Conservation (phyloP, 1,140 invertebrate species). For the Maniola jurtina region DNA sequence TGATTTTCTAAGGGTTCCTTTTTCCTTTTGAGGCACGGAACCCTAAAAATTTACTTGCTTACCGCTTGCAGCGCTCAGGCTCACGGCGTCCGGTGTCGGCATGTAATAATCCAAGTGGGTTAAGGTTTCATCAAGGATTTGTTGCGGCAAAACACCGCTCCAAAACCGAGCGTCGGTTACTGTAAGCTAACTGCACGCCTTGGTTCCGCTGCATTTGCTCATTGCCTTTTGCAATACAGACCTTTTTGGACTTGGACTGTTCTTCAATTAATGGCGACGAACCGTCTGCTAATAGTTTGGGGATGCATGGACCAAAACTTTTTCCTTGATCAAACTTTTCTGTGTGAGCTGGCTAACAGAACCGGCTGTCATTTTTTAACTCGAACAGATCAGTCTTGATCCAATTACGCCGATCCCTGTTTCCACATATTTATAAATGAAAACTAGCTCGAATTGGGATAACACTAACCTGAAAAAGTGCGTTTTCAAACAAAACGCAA, state of each 20-base stretch:
- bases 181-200: conserved; percentile 70
- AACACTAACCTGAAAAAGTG: too few species aligned
- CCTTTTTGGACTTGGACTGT: conserved; percentile 38
- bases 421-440: too few species aligned
- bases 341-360: too few species aligned
- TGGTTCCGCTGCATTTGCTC: conserved; percentile 71
- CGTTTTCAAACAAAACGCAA: too few species aligned
- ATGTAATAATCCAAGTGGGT: conserved; percentile 78
- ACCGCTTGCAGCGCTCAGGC: conserved; percentile 58
- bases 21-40: too few species aligned
- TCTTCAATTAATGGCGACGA: conserved; percentile 50
- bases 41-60: conserved; percentile 46
- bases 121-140: conserved; percentile 78
- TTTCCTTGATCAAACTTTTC: conserved; percentile 11
- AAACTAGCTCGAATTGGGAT: too few species aligned
- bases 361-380: too few species aligned
- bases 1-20: too few species aligned
- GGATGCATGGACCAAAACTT: conserved; percentile 42
- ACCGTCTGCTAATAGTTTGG: conserved; percentile 44
- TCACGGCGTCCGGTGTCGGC: conserved; percentile 58
- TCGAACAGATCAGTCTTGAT: too few species aligned
- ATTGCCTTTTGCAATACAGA: conserved; percentile 57
- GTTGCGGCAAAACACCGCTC: conserved; percentile 77
- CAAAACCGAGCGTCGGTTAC: conserved; percentile 71
- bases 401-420: too few species aligned